Evolutionary conservation across 1,140 invertebrate species (phyloP).

Genomic region (Drosophila auraria): DNA sequence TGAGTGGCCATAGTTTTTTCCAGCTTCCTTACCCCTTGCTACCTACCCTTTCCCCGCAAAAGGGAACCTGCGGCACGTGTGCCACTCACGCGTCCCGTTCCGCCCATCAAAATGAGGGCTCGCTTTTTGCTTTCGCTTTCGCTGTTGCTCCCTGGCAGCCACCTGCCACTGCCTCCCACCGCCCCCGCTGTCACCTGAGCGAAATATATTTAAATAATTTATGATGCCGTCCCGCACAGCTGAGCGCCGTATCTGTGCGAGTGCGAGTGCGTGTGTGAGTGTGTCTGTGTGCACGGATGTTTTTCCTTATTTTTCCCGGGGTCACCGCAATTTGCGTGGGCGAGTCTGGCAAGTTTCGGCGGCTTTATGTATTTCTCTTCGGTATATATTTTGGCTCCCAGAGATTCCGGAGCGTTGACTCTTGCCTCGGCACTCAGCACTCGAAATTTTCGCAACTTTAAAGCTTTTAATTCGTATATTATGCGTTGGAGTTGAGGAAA

Average conservation of each 20-base stretch:
- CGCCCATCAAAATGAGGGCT: constrained; percentile 42
- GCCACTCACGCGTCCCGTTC: constrained; percentile 50
- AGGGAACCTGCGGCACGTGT: constrained; percentile 53
- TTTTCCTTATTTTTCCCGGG: constrained; percentile 44
- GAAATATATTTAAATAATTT: constrained; percentile 78
- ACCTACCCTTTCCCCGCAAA: neutral
- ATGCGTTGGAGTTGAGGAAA: neutral
- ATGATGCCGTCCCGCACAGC: constrained; percentile 69
- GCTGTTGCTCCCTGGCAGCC: constrained; percentile 27
- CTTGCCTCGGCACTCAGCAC: neutral
- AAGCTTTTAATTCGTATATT: constrained; percentile 39
- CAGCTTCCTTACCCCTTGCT: neutral
- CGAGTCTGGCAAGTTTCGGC: constrained; percentile 62
- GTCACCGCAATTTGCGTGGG: constrained; percentile 60
- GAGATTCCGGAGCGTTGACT: constrained; percentile 41
- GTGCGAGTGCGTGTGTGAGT: constrained; percentile 8
- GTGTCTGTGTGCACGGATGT: constrained; percentile 14
- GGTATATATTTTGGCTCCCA: constrained; percentile 4
- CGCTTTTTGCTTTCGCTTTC: constrained; percentile 52
- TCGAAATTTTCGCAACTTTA: constrained; percentile 23
- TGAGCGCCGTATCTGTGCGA: constrained; percentile 41
- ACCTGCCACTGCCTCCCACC: constrained; percentile 9
- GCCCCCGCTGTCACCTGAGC: constrained; percentile 49
- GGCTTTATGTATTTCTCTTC: constrained; percentile 8
- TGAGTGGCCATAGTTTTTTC: constrained; percentile 19